Evolutionary conservation across 1,140 invertebrate genomes (phyloP).

Genomic region (Panagrolaimus sp.): DNA sequence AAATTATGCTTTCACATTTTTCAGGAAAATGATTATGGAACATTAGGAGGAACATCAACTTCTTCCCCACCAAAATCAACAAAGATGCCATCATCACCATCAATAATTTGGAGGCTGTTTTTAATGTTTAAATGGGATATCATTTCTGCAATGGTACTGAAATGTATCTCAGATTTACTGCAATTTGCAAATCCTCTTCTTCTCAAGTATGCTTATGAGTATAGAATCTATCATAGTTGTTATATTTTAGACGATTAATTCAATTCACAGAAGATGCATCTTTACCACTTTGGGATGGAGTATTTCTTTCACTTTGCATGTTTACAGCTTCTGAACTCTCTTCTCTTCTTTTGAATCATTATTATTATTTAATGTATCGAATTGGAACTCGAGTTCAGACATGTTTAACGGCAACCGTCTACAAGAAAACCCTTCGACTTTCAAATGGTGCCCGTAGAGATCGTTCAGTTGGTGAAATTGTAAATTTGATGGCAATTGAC

Average conservation of each 20-base stretch:
- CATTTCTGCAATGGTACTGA: slow-evolving; percentile 38
- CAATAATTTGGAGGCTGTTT: slow-evolving; percentile 44
- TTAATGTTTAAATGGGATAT: slow-evolving; percentile 44
- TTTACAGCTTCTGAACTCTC: slow-evolving; percentile 41
- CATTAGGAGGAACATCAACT: too few species aligned
- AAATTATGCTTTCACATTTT: too few species aligned
- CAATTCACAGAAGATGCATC: slow-evolving; percentile 44
- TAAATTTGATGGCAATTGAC: slow-evolving; percentile 66
- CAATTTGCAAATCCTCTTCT: slow-evolving; percentile 50
- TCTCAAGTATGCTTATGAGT: slow-evolving; percentile 40
- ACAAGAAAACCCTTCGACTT: slow-evolving; percentile 59
- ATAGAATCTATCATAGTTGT: too few species aligned
- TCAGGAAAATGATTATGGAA: too few species aligned
- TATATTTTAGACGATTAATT: slow-evolving; percentile 38
- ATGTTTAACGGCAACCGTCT: slow-evolving; percentile 44
- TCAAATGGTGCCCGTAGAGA: slow-evolving; percentile 60
- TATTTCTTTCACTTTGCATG: slow-evolving; percentile 41
- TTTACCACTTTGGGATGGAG: slow-evolving; percentile 48
- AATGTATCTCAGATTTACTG: slow-evolving; percentile 44
- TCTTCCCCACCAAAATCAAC: too few species aligned
- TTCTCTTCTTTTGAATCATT: slow-evolving; percentile 45
- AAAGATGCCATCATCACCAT: slow-evolving; percentile 32
- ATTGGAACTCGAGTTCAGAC: slow-evolving; percentile 44
- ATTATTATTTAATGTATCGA: slow-evolving; percentile 48
- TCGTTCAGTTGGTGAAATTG: slow-evolving; percentile 66